Evolutionary conservation across 2,113 vertebrate species (phyloP).

Genomic region (Dipodomys stephensi): DNA sequence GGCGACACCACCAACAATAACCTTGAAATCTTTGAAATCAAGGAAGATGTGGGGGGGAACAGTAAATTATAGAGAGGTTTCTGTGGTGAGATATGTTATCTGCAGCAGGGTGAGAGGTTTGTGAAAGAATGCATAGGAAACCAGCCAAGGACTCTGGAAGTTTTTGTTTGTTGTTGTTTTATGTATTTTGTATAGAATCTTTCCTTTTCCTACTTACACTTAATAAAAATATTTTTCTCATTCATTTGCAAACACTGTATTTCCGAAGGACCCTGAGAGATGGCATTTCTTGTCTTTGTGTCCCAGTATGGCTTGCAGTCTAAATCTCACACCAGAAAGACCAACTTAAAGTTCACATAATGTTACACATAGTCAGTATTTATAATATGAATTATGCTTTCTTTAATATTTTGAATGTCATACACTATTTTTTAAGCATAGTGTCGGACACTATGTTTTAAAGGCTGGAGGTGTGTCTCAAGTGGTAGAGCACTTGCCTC

Average conservation of each 20-base stretch:
- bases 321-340: not conserved
- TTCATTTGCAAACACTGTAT: not conserved
- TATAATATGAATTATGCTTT: not conserved
- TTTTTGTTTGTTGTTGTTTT: not conserved
- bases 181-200: not conserved
- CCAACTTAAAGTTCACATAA: not conserved
- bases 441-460: no score
- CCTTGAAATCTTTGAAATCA: conserved; percentile 37
- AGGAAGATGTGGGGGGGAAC: not conserved
- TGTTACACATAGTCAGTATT: not conserved
- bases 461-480: no score
- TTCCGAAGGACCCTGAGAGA: not conserved
- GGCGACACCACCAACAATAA: no score
- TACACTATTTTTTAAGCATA: not conserved
- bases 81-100: conserved; percentile 75
- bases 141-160: not conserved
- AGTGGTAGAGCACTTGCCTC: no score
- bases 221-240: conserved; percentile 6
- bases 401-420: conserved; percentile 30
- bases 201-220: not conserved
- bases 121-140: conserved; percentile 54
- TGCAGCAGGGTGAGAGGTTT: conserved; percentile 32
- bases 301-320: not conserved
- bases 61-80: conserved; percentile 54
- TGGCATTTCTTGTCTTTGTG: not conserved